Evolutionary conservation across 2,888 invertebrate species (phyloP).

Genomic region (Melipona beecheii): DNA sequence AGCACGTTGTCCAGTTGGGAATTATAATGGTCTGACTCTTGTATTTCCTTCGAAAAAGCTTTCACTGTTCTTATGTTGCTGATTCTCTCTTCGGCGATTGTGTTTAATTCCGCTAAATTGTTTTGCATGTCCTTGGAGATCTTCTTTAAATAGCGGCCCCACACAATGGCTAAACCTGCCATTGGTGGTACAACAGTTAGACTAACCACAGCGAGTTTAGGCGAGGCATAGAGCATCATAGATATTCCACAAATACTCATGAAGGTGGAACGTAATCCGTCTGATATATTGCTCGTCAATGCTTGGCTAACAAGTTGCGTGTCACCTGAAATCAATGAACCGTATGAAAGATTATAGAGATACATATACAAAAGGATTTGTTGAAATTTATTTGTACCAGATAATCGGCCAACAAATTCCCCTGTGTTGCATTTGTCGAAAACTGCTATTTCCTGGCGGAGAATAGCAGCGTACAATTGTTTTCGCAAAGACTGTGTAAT

Average conservation of each 20-base stretch:
- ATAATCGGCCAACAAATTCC: slow-evolving; percentile 93
- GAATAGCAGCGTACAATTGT: slow-evolving; percentile 91
- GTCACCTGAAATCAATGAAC: slow-evolving; percentile 88
- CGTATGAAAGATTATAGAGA: neutral
- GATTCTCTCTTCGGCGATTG: slow-evolving; percentile 93
- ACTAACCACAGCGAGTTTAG: slow-evolving; percentile 94
- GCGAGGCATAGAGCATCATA: slow-evolving; percentile 98
- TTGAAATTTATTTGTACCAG: slow-evolving; percentile 70
- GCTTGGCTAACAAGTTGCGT: slow-evolving; percentile 96
- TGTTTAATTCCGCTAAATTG: slow-evolving; percentile 86
- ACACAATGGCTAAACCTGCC: slow-evolving; percentile 92
- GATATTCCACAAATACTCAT: slow-evolving; percentile 95
- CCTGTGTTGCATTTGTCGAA: slow-evolving; percentile 96
- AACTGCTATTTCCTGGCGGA: slow-evolving; percentile 95
- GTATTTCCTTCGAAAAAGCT: slow-evolving; percentile 94
- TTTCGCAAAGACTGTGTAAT: slow-evolving; percentile 93
- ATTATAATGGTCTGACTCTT: slow-evolving; percentile 90
- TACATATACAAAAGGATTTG: neutral
- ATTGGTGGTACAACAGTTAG: slow-evolving; percentile 95
- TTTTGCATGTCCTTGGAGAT: slow-evolving; percentile 93
- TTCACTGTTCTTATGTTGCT: slow-evolving; percentile 97
- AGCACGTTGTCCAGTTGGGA: slow-evolving; percentile 90
- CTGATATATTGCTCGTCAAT: slow-evolving; percentile 96
- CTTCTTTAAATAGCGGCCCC: slow-evolving; percentile 93
- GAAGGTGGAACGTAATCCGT: slow-evolving; percentile 94